phyloP scores from a whole-genome alignment of 2,113 vertebrate genomes.

The Sander lucioperca region DNA sequence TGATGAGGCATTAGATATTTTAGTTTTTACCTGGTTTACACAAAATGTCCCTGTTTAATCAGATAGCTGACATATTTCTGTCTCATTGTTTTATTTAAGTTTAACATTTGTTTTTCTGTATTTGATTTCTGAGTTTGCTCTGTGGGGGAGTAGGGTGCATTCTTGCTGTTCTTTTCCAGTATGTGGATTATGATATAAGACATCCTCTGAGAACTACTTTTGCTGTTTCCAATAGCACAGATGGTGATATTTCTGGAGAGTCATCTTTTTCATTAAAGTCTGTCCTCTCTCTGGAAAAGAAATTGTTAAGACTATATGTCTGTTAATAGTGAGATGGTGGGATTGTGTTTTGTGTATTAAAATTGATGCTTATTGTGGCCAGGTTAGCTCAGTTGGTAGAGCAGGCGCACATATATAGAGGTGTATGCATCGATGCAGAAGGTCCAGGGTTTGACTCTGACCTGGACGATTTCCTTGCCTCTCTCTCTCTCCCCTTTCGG shows the following conservation, averaged over 20 bases:
- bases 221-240: not conserved
- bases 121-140: not conserved
- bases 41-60: not conserved
- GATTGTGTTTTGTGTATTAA: not conserved
- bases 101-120: not conserved
- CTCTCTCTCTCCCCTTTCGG: too few species aligned
- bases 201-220: not conserved
- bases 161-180: not conserved
- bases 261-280: slow-evolving; percentile 1
- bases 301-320: not conserved
- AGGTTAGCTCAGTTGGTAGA: too few species aligned
- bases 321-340: not conserved
- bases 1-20: too few species aligned
- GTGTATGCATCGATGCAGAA: too few species aligned
- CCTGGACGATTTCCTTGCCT: too few species aligned
- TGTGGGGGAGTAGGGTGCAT: not conserved
- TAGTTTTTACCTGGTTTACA: not conserved
- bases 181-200: slow-evolving; percentile 8
- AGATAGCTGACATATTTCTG: not conserved
- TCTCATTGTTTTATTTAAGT: not conserved
- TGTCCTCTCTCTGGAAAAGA: not conserved
- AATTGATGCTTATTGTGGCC: not conserved
- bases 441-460: too few species aligned
- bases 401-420: too few species aligned
- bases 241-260: not conserved